Evolutionary conservation across 2,113 vertebrate species (phyloP), one percentile per base, ranked within the genome.

Genomic region (Chlorocebus sabaeus): DNA sequence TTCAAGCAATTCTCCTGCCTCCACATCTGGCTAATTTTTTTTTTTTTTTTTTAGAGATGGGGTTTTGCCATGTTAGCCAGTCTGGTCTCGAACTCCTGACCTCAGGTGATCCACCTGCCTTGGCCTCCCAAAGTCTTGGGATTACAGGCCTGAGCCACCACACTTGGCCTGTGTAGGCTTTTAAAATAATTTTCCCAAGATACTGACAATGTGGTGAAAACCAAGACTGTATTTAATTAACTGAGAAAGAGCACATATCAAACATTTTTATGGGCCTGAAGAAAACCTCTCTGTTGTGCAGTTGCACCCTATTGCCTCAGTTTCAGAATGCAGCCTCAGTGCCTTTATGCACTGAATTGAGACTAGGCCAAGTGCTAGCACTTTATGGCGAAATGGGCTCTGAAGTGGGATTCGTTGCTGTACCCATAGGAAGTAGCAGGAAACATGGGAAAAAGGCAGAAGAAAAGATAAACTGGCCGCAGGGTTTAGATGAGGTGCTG

Each of bases 161-260:
- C 6, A 6, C 32, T 32, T 35, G 32, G 67, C 67, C 64, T 68
- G 32, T 35, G 35, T 68, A 68, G 30, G 14, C 32, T n/a, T 68
- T 68, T n/a, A 35, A 64, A 64, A 68, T 85, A 43, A 68, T 17
- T 84, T 83, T 72, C 72, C 43, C 38, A 68, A 89, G 83, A 92
- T 87, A 59, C 0, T 80, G 55, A 79, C 40, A 80, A 61, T 35
- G 43, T 38, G 38, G 64, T 68, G 14, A 38, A 70, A 92, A 59
- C 64, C 14, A 12, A 67, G 30, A 22, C 64, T 78, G 12, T 25
- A 20, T 32, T 48, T 89, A n/a, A 35, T 73, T 75, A 68, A 40
- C 8, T 50, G 50, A 92, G 75, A 76, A 55, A 61, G 14, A 84
- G 17, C 64, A 30, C 23, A 48, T 43, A 59, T 0, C 32, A 89